Evolutionary conservation across 2,888 invertebrate species (phyloP), one percentile per base, ranked within the genome.

Genomic region (Matsumyia berberina): DNA sequence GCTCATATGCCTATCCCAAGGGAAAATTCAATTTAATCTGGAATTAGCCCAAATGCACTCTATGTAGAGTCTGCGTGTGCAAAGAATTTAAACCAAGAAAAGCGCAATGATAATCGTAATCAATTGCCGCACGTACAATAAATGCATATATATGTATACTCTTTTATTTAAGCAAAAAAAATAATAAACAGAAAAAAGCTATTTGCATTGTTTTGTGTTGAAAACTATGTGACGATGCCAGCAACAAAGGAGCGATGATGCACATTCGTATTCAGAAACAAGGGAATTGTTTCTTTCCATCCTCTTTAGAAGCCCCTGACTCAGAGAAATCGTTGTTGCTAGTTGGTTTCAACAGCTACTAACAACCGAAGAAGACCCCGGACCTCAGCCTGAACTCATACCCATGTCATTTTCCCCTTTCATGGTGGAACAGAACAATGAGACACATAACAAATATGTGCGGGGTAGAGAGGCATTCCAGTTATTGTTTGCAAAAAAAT

Each of bases 401-500:
- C 62, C 37, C 55, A 49, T 29, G 55, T 19, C 39, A 57, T 66
- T 64, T 51, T 44, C 70, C 62, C 69, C 51, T 42, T 42, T 58
- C 42, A 66, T 72, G 57, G 62, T 72, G 60, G 64, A 35, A 44
- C 58, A 46, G 66, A 82, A 77, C 81, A 82, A 82, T 77, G 70
- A 58, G 4, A 33, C 44, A 35, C 35, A 77, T 42, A 58, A 62
- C 46, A 66, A 66, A 66, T 72, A 66, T 72, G 60, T 72, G 58
- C 31, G 82, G 77, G 37, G 46, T 31, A 53, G 44, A 29, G 51
- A 11, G 58, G 77, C 53, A 53, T 53, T 72, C 55, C 77, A 72
- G 77, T 77, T 72, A 77, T 72, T 82, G 77, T 82, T 72, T 82
- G 82, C 46, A 67, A 58, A 72, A 82, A 82, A 82, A 77, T 82